Base-by-base conservation (phyloP, 2,797 vertebrate genomes). In the Cossypha polioptera region DNA sequence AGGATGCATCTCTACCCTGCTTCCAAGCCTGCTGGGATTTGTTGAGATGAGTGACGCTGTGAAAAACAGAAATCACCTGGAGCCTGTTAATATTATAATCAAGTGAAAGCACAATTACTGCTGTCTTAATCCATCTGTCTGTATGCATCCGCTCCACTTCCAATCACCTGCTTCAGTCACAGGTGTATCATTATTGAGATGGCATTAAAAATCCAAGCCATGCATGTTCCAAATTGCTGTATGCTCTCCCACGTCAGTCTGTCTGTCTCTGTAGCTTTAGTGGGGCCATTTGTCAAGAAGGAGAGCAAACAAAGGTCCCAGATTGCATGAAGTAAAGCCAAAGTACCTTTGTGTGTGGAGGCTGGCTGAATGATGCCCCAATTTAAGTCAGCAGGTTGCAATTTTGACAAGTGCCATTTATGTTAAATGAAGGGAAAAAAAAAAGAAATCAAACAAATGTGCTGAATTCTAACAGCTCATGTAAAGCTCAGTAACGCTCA, bases 31-130 rank as follows among this genome's bases (percentile, higher is more conserved):
- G 35, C 73, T 93, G 97, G 95, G 97, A 97, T 81, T 90, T 95
- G 59, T 76, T 7, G 21, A 95, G 84, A 92, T 78, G 86, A 97
- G 77, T 94, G 89, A 96, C 5, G 29, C 63, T 90, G 63, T 93
- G 71, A 97, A 95, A 97, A 96, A 95, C 16, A 96, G 92, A 93
- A 97, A 92, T 96, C 90, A 97, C 96, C 94, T 97, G 94, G 91
- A 97, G 90, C 84, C 91, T 93, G 62, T 94, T 95, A 95, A 97
- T 97, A 97, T 95, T 89, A 96, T 94, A 96, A 96, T 94, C 40
- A 72, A 97, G 95, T 91, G 91, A 96, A 95, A 96, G 79, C 85
- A 92, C 72, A 96, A 93, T 96, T 89, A 92, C 66, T 78, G 66
- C 77, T 84, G 69, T 94, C 94, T 95, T 95, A 94, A 95, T 94